phyloP scores from a whole-genome alignment of 2,113 vertebrate species.

The Periophthalmus modestus region DNA sequence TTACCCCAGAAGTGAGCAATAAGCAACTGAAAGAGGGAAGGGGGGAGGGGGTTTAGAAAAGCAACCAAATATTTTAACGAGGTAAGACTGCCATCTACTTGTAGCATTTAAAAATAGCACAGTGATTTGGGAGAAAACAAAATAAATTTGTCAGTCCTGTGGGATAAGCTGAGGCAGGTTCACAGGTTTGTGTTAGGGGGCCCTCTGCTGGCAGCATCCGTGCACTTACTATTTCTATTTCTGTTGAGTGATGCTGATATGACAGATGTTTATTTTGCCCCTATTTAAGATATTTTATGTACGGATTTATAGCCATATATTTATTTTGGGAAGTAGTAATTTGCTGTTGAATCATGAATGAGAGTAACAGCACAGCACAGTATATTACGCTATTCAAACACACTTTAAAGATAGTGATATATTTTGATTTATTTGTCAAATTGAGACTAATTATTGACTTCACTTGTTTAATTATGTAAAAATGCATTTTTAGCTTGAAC shows the following conservation, averaged over 20 bases:
- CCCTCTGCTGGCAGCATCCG: slow-evolving; percentile 47
- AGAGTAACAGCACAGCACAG: no score
- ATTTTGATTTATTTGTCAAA: no score
- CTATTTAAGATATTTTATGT: no score
- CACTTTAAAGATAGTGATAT: no score
- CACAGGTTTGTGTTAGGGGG: slow-evolving; percentile 33
- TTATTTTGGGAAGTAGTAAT: no score
- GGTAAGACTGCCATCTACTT: slow-evolving; percentile 26
- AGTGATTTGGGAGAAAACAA: slow-evolving; percentile 15
- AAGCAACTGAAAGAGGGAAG: slow-evolving; percentile 2
- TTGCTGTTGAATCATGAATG: no score
- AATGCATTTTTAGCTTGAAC: no score
- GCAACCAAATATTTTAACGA: not conserved
- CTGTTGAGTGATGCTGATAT: not conserved
- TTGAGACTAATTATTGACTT: no score
- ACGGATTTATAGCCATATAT: no score
- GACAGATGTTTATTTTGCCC: no score
- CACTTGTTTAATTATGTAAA: no score
- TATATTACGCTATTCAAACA: no score
- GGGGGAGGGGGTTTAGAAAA: not conserved
- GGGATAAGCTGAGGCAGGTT: not conserved
- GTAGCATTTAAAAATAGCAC: not conserved
- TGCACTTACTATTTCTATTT: not conserved
- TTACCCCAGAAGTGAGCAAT: slow-evolving; percentile 21
- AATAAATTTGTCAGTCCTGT: slow-evolving; percentile 8